Evolutionary conservation across 2,113 vertebrate genomes (phyloP).

Genomic region (Capreolus pygargus): DNA sequence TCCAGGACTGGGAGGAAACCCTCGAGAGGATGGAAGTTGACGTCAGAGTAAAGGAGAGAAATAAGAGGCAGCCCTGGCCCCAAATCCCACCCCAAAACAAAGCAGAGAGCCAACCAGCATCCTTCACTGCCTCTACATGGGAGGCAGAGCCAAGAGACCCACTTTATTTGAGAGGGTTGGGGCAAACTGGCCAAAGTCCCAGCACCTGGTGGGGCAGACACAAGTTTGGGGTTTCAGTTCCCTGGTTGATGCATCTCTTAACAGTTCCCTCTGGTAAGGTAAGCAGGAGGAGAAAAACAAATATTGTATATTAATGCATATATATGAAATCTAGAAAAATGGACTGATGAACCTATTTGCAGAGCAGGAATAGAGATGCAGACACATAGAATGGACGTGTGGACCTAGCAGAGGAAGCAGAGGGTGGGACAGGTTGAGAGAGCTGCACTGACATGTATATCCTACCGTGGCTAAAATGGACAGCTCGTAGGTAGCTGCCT

Average conservation of each 20-base stretch:
- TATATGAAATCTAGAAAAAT: background rate
- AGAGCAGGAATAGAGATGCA: background rate
- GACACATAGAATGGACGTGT: background rate
- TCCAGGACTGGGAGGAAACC: background rate
- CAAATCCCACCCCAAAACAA: background rate
- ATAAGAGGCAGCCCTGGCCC: background rate
- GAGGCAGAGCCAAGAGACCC: accelerated
- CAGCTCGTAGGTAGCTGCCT: background rate
- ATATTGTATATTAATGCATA: background rate
- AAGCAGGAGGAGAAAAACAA: background rate
- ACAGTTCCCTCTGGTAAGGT: background rate
- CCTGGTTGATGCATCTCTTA: background rate
- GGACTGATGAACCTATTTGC: background rate
- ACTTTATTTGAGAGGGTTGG: background rate
- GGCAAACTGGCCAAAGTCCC: background rate
- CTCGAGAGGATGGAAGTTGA: background rate
- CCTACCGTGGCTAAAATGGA: background rate
- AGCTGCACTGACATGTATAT: background rate
- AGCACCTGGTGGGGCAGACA: background rate
- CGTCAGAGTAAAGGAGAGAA: background rate
- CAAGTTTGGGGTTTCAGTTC: accelerated
- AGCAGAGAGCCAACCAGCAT: background rate
- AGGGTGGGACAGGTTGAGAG: background rate
- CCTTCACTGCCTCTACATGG: accelerated
- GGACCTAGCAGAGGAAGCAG: background rate